phyloP scores from a whole-genome alignment of 2,113 vertebrate genomes.

The Malurus cyaneus region DNA sequence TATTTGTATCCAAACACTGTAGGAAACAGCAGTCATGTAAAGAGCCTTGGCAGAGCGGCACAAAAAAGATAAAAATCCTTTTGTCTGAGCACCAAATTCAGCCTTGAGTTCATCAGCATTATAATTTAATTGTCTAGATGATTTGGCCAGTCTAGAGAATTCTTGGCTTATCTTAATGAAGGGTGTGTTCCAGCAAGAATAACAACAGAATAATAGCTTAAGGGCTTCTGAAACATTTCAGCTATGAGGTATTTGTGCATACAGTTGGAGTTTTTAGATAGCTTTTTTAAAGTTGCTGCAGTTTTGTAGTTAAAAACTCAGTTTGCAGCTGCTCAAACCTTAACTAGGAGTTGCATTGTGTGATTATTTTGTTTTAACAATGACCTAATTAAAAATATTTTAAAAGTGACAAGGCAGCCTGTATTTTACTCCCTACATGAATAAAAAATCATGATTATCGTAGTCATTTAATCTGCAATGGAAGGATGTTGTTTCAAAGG shows the following conservation, averaged over 20 bases:
- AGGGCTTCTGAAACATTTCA: not conserved
- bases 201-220: not conserved
- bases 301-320: not conserved
- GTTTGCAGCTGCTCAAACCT: not conserved
- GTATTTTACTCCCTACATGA: not conserved
- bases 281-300: not conserved
- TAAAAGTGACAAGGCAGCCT: not conserved
- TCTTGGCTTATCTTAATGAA: slow-evolving; percentile 46
- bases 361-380: not conserved
- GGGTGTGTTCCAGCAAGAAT: slow-evolving; percentile 7
- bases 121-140: slow-evolving; percentile 3
- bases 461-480: not conserved
- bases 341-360: not conserved
- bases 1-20: not conserved
- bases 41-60: not conserved
- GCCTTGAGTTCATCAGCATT: not conserved
- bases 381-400: not conserved
- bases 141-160: not conserved
- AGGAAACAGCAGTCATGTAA: not conserved
- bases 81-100: not conserved
- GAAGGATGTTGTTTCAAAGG: slow-evolving; percentile 5
- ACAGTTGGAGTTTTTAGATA: not conserved
- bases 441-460: not conserved
- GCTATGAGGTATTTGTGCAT: not conserved
- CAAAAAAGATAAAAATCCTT: not conserved